A percentile compares a stretch with the other conserved stretches of the same genome.
Conservation (phyloP, 2,888 invertebrate genomes). For the Dasysyrphus albostriatus region DNA sequence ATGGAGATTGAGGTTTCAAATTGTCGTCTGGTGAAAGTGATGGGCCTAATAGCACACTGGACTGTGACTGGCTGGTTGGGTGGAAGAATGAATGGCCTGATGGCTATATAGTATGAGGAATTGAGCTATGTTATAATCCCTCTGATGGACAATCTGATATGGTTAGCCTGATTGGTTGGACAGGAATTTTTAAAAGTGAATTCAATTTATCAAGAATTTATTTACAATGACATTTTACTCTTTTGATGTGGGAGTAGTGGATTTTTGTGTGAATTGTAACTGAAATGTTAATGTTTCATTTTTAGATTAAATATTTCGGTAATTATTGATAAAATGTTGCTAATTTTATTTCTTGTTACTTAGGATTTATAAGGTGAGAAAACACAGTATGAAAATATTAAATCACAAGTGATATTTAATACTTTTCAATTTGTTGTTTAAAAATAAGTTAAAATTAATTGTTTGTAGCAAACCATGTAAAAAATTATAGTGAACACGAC, state of each 20-base stretch:
- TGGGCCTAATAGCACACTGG: constrained; percentile 22
- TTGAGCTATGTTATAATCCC: neutral
- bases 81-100: neutral
- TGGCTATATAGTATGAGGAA: constrained; percentile 5
- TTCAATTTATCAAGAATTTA: constrained; percentile 50
- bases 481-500: too few relatives aligned
- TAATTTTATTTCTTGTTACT: too few relatives aligned
- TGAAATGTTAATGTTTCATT: neutral
- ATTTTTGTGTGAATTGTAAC: constrained; percentile 3
- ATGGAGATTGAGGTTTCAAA: neutral
- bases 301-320: neutral
- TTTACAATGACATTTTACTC: constrained; percentile 16
- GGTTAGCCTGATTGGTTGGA: constrained; percentile 41
- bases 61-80: neutral
- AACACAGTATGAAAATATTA: too few relatives aligned
- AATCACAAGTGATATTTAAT: too few relatives aligned
- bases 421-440: too few relatives aligned
- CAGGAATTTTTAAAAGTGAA: constrained; percentile 33
- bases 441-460: too few relatives aligned
- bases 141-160: constrained; percentile 34
- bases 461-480: too few relatives aligned
- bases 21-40: constrained; percentile 61
- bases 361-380: too few relatives aligned
- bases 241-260: neutral
- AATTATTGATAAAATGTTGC: too few relatives aligned